Evolutionary conservation across 35 echinoderm and acorn worm genomes (phyloP).

Genomic region (Acanthaster planci): DNA sequence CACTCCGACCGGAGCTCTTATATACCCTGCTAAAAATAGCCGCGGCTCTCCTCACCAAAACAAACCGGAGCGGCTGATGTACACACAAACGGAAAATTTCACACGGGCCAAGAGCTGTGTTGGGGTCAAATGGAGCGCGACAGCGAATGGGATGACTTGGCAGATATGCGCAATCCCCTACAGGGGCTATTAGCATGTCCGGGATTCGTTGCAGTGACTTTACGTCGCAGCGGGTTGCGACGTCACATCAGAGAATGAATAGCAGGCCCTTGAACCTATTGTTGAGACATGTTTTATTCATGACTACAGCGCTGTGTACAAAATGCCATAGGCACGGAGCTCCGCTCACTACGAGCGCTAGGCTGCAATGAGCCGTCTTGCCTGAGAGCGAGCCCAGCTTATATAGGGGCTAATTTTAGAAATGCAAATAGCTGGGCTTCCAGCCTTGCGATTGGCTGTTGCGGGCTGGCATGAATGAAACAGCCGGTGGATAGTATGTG

Average conservation of each 20-base stretch:
- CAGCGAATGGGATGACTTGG: constrained; percentile 2
- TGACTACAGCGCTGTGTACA: neutral
- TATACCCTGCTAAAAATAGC: constrained; percentile 52
- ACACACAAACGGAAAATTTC: constrained; percentile 17
- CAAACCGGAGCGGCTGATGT: neutral
- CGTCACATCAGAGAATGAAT: neutral
- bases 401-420: constrained; percentile 73
- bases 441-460: constrained; percentile 43
- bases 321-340: constrained; percentile 18
- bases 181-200: constrained; percentile 20
- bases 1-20: neutral
- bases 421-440: constrained; percentile 12
- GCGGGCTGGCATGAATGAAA: constrained; percentile 48
- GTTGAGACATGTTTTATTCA: constrained; percentile 18
- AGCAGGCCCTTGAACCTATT: neutral
- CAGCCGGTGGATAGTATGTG: constrained; percentile 19
- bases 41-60: constrained; percentile 34
- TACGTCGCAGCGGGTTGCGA: constrained; percentile 18
- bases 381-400: neutral
- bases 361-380: constrained; percentile 10
- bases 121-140: neutral
- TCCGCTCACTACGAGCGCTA: constrained; percentile 35
- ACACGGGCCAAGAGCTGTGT: neutral
- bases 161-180: neutral
- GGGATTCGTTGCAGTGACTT: constrained; percentile 31